These are phyloP conservation scores for Botia almorhae DNA, from an alignment of 2,797 vertebrate species.

Conservation along the genomic window DNA sequence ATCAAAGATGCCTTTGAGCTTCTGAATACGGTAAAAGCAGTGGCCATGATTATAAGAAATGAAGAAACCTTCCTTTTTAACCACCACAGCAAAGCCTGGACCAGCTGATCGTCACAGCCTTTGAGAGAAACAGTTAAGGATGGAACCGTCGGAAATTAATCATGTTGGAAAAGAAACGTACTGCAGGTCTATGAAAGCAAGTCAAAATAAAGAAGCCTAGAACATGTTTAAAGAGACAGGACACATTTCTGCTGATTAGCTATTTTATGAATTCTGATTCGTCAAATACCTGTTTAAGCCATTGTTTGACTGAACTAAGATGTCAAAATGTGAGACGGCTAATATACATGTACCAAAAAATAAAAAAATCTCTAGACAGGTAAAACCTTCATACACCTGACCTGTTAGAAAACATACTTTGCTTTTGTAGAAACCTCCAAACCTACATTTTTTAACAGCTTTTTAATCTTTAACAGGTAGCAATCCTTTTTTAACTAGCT, in stretches of 20 bases:
- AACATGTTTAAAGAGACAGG: slow-evolving; percentile 66
- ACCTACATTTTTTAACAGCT: too few relatives aligned
- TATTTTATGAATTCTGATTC: slow-evolving; percentile 60
- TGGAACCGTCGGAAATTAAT: slow-evolving; percentile 76
- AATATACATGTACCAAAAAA: not conserved
- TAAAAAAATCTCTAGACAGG: too few relatives aligned
- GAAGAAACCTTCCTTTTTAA: slow-evolving; percentile 72
- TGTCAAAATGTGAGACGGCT: not conserved
- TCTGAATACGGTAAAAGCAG: slow-evolving; percentile 72
- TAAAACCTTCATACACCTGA: too few relatives aligned
- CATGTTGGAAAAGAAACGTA: slow-evolving; percentile 68
- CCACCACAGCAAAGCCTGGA: slow-evolving; percentile 75
- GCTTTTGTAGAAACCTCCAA: too few relatives aligned
- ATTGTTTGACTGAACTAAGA: slow-evolving; percentile 13
- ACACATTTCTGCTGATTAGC: not conserved
- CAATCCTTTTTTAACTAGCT: too few relatives aligned
- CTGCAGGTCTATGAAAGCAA: slow-evolving; percentile 68
- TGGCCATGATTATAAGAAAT: slow-evolving; percentile 84
- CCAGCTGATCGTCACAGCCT: slow-evolving; percentile 67
- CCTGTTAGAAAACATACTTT: too few relatives aligned
- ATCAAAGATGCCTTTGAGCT: slow-evolving; percentile 81
- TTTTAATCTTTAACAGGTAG: too few relatives aligned
- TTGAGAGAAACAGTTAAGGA: slow-evolving; percentile 71
- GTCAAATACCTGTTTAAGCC: slow-evolving; percentile 20
- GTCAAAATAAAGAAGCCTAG: slow-evolving; percentile 59